These are phyloP conservation scores for Metopolophium dirhodum DNA, from an alignment of 1,140 invertebrate genomes.

Conservation along the genomic window DNA sequence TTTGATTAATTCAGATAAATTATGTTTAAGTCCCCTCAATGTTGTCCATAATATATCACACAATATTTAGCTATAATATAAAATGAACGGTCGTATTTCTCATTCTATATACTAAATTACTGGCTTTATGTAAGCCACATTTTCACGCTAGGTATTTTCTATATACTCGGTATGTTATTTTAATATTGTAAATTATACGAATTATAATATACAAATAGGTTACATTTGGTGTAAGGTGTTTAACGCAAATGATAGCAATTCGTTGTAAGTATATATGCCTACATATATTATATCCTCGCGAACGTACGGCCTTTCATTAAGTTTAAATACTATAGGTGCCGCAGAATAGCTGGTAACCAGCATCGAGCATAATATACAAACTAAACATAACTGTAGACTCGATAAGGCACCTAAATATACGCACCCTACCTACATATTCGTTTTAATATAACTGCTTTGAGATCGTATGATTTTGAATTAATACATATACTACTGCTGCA, in stretches of 20 bases:
- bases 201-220: background rate
- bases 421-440: background rate
- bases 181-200: background rate
- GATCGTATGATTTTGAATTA: background rate
- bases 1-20: background rate
- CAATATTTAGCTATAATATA: background rate
- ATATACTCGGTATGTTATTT: background rate
- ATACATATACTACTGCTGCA: background rate
- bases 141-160: background rate
- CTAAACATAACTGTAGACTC: background rate
- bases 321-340: background rate
- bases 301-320: background rate
- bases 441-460: background rate
- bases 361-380: background rate
- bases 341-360: background rate
- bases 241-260: background rate
- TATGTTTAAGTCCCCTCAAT: no score
- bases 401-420: background rate
- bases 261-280: background rate
- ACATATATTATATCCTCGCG: background rate
- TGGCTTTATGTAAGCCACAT: background rate
- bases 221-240: background rate
- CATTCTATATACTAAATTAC: no score
- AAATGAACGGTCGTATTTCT: background rate
- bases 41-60: no score